Evolutionary conservation across 2,888 invertebrate species (phyloP), one percentile per base, ranked within the genome.

Genomic region (Hyppa rectilinea): DNA sequence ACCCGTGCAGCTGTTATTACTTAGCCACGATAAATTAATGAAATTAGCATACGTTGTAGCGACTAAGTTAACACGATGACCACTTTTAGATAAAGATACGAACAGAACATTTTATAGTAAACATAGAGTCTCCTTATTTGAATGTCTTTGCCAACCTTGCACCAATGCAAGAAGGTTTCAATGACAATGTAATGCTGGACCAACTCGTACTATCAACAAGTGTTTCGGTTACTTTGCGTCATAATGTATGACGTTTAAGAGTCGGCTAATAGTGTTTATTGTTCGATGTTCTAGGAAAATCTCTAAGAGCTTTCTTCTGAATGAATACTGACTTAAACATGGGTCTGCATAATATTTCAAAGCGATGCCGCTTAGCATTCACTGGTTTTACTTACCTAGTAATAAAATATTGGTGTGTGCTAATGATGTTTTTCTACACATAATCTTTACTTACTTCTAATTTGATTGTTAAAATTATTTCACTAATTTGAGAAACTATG

Each of bases 181-280:
- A 60, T 60, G 40, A 75, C 62, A 66, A 62, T 74, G 53, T 67
- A 79, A 53, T 5, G 45, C 23, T 38, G 43, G 47, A 34, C 55
- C 36, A 66, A 14, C 58, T 23, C 1, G 29, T 38, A 58, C 58
- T 59, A 63, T 50, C 49, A 47, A 62, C 50, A 43, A 67, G 61
- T 75, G 75, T 70, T 80, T 50, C 64, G 34, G 59, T 49, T 81
- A 81, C 77, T 77, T 78, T 71, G 66, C 59, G 70, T 63, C 71
- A 71, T 64, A 80, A 75, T 69, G 47, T 69, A 69, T 34, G 56
- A 56, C 12, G 63, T 45, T 63, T 43, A 69, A 53, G 62, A 52
- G 59, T 17, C 56, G 12, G 65, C 65, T 81, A 81, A 79, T 79
- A 53, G 47, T 81, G 49, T 77, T 71, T 77, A 77, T 81, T 77